phyloP scores from a whole-genome alignment of 2,113 vertebrate species.

The Varanus salvator region DNA sequence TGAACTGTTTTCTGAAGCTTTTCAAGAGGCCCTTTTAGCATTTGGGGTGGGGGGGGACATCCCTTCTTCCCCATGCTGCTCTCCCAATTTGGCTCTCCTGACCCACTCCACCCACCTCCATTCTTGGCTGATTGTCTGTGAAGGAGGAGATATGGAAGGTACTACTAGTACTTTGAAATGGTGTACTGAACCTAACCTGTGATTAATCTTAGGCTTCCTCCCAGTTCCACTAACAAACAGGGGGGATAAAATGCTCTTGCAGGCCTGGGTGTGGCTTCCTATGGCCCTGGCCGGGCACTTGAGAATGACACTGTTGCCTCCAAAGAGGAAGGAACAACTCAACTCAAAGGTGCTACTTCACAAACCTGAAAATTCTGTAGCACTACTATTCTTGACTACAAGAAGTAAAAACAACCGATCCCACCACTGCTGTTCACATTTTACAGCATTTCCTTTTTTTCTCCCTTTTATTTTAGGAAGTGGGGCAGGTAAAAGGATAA shows the following conservation, averaged over 20 bases:
- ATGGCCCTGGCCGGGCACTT: not conserved
- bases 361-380: no score
- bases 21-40: not conserved
- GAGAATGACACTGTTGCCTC: not conserved
- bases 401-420: not conserved
- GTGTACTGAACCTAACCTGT: not conserved
- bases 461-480: not conserved
- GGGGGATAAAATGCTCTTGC: not conserved
- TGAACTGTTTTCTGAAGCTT: not conserved
- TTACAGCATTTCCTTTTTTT: not conserved
- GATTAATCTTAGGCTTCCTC: not conserved
- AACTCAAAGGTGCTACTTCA: not conserved
- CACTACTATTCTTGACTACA: not conserved
- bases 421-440: not conserved
- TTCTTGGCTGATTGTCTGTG: not conserved
- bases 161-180: not conserved
- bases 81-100: not conserved
- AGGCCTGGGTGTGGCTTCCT: no score
- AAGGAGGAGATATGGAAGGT: not conserved
- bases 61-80: not conserved
- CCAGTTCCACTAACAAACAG: not conserved
- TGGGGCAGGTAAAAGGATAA: not conserved
- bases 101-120: not conserved
- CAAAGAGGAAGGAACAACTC: not conserved
- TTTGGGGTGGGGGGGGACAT: no score